Base-by-base conservation (phyloP, 2,113 vertebrate genomes). In the Callorhinus ursinus region DNA sequence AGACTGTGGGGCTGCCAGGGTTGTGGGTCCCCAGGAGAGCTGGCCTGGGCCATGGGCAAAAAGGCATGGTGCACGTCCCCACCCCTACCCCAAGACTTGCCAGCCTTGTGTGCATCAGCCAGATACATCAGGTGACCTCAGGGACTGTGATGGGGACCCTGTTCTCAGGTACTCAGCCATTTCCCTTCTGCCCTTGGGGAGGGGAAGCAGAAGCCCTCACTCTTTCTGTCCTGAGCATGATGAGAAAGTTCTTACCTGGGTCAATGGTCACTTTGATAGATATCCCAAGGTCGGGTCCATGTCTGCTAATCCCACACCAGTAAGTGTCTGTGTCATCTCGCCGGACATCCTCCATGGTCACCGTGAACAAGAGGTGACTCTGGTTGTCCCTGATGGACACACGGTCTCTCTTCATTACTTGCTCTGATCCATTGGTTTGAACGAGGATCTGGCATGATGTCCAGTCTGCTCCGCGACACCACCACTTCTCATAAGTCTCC, bases 331-430 rank as follows among this genome's bases (percentile, higher is more conserved):
- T 0, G 0, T 98, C 98, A 0, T 63, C 21, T 24, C 0, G 65
- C n/a, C 1, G 46, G 39, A 98, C 97, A 22, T 14, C 36, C 89
- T 46, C 1, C 95, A 98, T 96, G 82, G 97, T 98, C 90, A 98
- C 97, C 0, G 77, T 42, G 4, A 98, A 80, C 0, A 1, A 0
- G 9, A 0, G 46, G 12, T 3, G 7, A 12, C 1, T 42, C 33
- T 3, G 59, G 7, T 97, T 2, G 16, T 98, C 98, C 55, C 0
- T 80, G 94, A 98, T 97, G 84, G 97, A 90, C 2, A 98, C 22
- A 0, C 74, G 92, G 51, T 53, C 77, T 0, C 1, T 2, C 5
- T 0, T 13, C 1, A 0, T 87, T 14, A 63, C 9, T 0, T 28
- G 31, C 69, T 53, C 57, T 0, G 81, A 49, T 0, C 55, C 57